Base-by-base conservation (phyloP, 35 echinoderm and acorn worm genomes). In the Ptychodera flava region DNA sequence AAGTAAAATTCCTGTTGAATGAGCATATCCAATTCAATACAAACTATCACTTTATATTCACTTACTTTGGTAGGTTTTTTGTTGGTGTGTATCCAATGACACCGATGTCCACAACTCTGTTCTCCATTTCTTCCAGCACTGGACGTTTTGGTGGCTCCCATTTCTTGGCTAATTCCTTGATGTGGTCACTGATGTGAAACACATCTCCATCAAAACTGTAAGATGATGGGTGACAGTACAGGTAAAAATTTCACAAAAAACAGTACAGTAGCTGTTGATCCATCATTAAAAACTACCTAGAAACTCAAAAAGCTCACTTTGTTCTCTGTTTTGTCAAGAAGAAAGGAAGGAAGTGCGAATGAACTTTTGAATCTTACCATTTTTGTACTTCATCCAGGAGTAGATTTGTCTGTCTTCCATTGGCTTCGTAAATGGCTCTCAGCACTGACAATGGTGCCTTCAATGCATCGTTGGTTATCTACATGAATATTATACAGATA, bases 381-480 rank as follows among this genome's bases (percentile, higher is more conserved):
- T 94, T 90, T 29, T 94, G 88, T 52, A 93, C 91, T 80, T 86
- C 86, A 33, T 90, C 84, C 33, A 94, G 85, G 16, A 99, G 84
- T 28, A 90, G 87, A 35, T 92, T 85, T 10, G 94, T 90, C 80
- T 90, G 92, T 32, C 85, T 37, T 10, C 93, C 93, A 88, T 88
- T 90, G 36, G 91, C 84, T 79, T 99, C 96, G 84, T 89, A 99
- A 36, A 99, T 87, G 1, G 96, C 96, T 52, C 96, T 91, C 31
- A 99, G 81, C 1, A 94, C 80, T 31, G 92, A 90, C 22, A 99
- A 64, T 0, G 96, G 93, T 1, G 96, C 91, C 35, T 90, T 84
- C 6, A 99, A 87, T 28, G 96, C 96, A 79, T 99, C 96, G 83
- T 99, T 87, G 31, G 93, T 92, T 77, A 84, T 78, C 96, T 99